Evolutionary conservation across 2,888 invertebrate genomes (phyloP).

Genomic region (Thecocarcelia acutangulata): DNA sequence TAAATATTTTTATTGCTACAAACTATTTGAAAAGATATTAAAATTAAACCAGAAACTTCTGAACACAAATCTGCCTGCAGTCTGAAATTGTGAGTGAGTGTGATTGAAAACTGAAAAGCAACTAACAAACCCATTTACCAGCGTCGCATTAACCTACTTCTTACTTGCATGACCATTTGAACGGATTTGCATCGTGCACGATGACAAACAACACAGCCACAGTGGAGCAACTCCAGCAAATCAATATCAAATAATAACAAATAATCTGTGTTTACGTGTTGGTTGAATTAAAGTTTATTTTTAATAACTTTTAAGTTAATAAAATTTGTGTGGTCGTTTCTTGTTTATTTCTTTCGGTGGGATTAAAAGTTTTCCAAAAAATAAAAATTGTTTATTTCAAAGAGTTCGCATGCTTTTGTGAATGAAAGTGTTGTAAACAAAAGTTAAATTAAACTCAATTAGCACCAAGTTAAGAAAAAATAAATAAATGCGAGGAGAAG

Average conservation of each 20-base stretch:
- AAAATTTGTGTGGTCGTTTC: slow-evolving; percentile 39
- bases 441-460: slow-evolving; percentile 58
- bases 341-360: neutral
- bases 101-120: neutral
- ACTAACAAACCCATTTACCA: slow-evolving; percentile 1
- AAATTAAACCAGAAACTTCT: neutral
- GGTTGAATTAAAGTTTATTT: slow-evolving; percentile 16
- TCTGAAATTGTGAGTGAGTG: neutral
- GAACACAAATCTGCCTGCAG: neutral
- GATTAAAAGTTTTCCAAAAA: slow-evolving; percentile 1
- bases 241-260: slow-evolving; percentile 1
- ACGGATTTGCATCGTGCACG: neutral
- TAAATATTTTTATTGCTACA: neutral
- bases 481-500: neutral
- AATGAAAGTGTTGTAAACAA: slow-evolving; percentile 59
- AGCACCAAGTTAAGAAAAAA: slow-evolving; percentile 42
- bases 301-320: too few relatives aligned
- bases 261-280: slow-evolving; percentile 11
- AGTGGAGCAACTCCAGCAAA: slow-evolving; percentile 18
- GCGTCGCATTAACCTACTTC: slow-evolving; percentile 37
- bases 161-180: slow-evolving; percentile 5
- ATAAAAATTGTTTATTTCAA: neutral
- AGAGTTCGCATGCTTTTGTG: slow-evolving; percentile 59
- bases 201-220: slow-evolving; percentile 1
- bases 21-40: neutral